Conservation (phyloP, 2,888 invertebrate species). For the Malthinus seriepunctatus region DNA sequence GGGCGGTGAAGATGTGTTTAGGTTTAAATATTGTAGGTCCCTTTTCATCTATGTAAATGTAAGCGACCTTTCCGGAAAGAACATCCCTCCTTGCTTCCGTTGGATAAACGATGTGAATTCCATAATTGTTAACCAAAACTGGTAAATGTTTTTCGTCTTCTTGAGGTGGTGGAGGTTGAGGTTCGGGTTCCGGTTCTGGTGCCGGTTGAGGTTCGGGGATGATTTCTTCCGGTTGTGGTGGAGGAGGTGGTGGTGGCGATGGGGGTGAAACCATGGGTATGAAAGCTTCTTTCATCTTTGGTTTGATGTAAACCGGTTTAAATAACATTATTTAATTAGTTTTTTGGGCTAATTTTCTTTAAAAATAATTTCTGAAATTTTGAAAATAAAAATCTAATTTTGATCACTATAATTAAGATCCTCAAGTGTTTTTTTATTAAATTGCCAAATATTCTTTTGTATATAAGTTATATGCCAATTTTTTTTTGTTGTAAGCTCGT, state of each 20-base stretch:
- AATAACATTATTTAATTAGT: slow-evolving; percentile 39
- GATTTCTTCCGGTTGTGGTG: slow-evolving; percentile 27
- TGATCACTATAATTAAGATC: background rate
- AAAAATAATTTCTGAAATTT: slow-evolving; percentile 10
- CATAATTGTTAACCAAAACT: slow-evolving; percentile 52
- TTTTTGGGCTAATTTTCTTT: background rate
- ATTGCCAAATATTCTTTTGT: background rate
- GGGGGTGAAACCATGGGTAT: slow-evolving; percentile 38
- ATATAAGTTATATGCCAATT: slow-evolving; percentile 1
- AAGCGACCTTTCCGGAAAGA: slow-evolving; percentile 73
- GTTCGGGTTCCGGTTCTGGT: slow-evolving; percentile 28
- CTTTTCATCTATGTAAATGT: slow-evolving; percentile 74
- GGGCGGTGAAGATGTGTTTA: slow-evolving; percentile 73
- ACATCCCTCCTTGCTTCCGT: slow-evolving; percentile 76
- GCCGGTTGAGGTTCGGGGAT: slow-evolving; percentile 24
- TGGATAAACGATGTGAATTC: slow-evolving; percentile 75
- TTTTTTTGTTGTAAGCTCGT: slow-evolving; percentile 8
- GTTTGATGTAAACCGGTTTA: slow-evolving; percentile 45
- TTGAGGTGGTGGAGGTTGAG: background rate
- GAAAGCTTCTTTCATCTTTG: slow-evolving; percentile 41
- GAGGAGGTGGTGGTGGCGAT: slow-evolving; percentile 28
- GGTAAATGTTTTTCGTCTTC: slow-evolving; percentile 40
- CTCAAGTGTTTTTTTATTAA: slow-evolving; percentile 2
- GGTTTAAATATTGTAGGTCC: slow-evolving; percentile 72
- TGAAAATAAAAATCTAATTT: slow-evolving; percentile 3